A percentile compares a stretch with the other conserved stretches of the same genome.
These are phyloP conservation scores for Epinephelus coioides DNA, from an alignment of 2,797 vertebrate species.

Conservation along the genomic window DNA sequence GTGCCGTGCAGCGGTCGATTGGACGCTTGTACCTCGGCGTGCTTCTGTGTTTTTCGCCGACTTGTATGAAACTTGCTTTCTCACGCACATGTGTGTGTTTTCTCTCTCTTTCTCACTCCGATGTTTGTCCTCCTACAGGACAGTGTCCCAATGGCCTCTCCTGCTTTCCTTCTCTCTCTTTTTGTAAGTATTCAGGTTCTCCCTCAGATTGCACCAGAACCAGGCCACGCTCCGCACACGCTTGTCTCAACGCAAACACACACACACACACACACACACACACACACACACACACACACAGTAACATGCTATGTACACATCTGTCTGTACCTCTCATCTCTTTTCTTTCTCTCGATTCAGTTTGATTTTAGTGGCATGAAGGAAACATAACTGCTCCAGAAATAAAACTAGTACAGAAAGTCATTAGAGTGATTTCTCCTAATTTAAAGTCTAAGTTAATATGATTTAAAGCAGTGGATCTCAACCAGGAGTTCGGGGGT, in stretches of 20 bases:
- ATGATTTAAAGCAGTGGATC: no score
- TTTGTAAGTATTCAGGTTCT: slow-evolving; percentile 99
- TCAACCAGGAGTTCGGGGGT: no score
- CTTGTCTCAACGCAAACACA: slow-evolving; percentile 48
- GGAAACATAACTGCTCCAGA: not conserved
- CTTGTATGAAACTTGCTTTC: slow-evolving; percentile 75
- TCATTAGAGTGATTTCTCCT: no score
- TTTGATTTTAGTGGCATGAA: not conserved
- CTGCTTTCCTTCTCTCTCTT: slow-evolving; percentile 99
- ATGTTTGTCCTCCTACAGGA: slow-evolving; percentile 99
- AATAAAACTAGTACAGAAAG: not conserved
- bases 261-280: slow-evolving; percentile 41
- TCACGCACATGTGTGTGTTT: slow-evolving; percentile 72
- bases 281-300: no score
- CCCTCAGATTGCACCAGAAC: slow-evolving; percentile 77
- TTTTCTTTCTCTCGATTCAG: slow-evolving; percentile 14
- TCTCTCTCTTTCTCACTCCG: slow-evolving; percentile 85
- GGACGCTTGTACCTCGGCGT: slow-evolving; percentile 8
- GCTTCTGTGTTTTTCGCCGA: slow-evolving; percentile 52
- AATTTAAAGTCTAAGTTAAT: no score
- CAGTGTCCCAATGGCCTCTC: slow-evolving; percentile 99
- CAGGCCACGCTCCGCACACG: slow-evolving; percentile 54
- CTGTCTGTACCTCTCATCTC: slow-evolving; percentile 12
- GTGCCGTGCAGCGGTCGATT: slow-evolving; percentile 1
- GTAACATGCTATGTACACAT: slow-evolving; percentile 22